Conservation (phyloP, 2,113 vertebrate species). For the mouse (Mus musculus) region DNA sequence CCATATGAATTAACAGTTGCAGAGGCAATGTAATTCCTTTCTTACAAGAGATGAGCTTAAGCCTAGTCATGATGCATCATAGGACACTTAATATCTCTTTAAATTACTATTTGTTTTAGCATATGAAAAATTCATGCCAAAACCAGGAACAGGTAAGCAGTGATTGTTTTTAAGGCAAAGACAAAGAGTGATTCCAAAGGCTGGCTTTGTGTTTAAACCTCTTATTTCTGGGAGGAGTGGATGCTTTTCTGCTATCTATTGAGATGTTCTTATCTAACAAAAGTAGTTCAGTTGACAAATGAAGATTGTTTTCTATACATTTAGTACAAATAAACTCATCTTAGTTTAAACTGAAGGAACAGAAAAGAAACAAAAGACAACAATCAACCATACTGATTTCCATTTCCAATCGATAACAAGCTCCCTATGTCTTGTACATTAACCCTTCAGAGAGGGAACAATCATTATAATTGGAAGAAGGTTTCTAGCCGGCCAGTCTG, state of each 20-base stretch:
- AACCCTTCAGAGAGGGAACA: not conserved
- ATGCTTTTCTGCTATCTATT: not conserved
- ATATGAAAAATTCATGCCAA: not conserved
- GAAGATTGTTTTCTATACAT: slow-evolving; percentile 24
- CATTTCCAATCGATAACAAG: slow-evolving; percentile 61
- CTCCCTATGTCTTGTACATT: not conserved
- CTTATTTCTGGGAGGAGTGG: slow-evolving; percentile 42
- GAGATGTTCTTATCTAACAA: slow-evolving; percentile 51
- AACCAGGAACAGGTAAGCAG: not conserved
- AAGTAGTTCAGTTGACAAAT: slow-evolving; percentile 14
- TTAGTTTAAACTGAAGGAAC: slow-evolving; percentile 12
- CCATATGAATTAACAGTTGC: not conserved
- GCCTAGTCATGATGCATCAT: not conserved
- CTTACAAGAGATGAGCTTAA: not conserved
- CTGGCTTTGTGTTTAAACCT: slow-evolving; percentile 25
- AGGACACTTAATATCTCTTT: not conserved
- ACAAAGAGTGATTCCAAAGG: slow-evolving; percentile 12
- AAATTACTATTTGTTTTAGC: slow-evolving; percentile 6
- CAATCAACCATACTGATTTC: slow-evolving; percentile 10
- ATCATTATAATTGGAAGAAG: not conserved
- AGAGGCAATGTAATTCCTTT: not conserved
- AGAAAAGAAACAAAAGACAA: not conserved
- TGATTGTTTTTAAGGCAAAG: slow-evolving; percentile 25
- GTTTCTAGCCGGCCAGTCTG: not conserved
- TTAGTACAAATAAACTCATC: slow-evolving; percentile 58